Conservation (phyloP, 2,888 invertebrate genomes). For the Corbicula japonica region DNA sequence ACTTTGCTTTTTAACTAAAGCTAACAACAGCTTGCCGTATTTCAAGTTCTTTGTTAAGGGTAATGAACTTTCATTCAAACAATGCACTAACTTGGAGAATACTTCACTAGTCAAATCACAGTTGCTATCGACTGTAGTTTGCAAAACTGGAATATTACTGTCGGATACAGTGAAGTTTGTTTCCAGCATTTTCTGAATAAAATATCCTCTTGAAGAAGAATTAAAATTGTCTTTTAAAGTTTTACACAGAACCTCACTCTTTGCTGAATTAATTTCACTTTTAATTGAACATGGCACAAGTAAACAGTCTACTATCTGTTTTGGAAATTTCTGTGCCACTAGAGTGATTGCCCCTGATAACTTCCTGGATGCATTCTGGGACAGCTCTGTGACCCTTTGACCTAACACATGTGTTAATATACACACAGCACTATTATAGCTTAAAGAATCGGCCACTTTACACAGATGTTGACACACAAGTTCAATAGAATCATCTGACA, state of each 20-base stretch:
- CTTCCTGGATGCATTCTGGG: conserved; percentile 54
- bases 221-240: conserved; percentile 14
- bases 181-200: conserved; percentile 22
- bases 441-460: conserved; percentile 25
- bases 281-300: conserved; percentile 32
- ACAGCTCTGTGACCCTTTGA: conserved; percentile 18
- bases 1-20: conserved; percentile 45
- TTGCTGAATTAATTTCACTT: background rate
- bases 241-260: conserved; percentile 37
- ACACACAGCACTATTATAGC: conserved; percentile 33
- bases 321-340: conserved; percentile 44
- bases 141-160: conserved; percentile 19
- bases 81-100: background rate
- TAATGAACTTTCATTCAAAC: conserved; percentile 13
- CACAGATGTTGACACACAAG: conserved; percentile 34
- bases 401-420: conserved; percentile 30
- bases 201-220: conserved; percentile 10
- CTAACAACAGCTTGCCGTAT: conserved; percentile 51
- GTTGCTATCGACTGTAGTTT: conserved; percentile 22
- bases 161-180: conserved; percentile 13
- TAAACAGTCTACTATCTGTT: conserved; percentile 54
- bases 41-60: conserved; percentile 44
- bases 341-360: conserved; percentile 39
- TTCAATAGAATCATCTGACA: conserved; percentile 36
- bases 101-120: conserved; percentile 20